Conservation (phyloP, 2,113 vertebrate genomes). For the Halichoerus grypus region DNA sequence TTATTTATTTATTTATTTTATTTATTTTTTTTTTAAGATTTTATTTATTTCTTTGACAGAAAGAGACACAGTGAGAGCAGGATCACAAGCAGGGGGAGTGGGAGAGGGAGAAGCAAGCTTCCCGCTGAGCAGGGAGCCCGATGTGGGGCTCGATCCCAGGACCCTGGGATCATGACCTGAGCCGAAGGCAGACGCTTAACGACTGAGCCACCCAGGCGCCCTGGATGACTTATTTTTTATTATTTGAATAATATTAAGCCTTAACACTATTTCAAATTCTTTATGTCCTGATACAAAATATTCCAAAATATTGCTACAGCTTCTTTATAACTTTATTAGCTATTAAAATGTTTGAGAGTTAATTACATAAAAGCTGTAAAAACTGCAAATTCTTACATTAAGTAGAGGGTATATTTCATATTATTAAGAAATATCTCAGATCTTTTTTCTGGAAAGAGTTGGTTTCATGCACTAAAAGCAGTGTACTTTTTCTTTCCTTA, state of each 20-base stretch:
- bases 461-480: background rate
- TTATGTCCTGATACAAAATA: background rate
- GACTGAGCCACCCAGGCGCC: no score
- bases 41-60: no score
- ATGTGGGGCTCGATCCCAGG: no score
- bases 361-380: conserved; percentile 37
- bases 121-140: no score
- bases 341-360: conserved; percentile 50
- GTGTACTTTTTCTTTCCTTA: background rate
- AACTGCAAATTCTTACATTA: background rate
- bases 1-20: no score
- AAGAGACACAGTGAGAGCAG: no score
- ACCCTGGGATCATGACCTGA: no score
- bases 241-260: conserved; percentile 43
- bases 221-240: background rate
- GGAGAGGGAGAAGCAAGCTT: no score
- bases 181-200: no score
- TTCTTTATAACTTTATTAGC: conserved; percentile 31
- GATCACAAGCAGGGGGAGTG: no score
- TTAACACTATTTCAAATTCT: conserved; percentile 12
- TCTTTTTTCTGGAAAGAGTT: background rate
- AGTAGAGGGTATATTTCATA: background rate
- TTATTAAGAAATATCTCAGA: background rate
- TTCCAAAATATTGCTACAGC: conserved; percentile 20
- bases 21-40: no score